phyloP scores from a whole-genome alignment of 2,888 invertebrate species.

The Andrena marginata region DNA sequence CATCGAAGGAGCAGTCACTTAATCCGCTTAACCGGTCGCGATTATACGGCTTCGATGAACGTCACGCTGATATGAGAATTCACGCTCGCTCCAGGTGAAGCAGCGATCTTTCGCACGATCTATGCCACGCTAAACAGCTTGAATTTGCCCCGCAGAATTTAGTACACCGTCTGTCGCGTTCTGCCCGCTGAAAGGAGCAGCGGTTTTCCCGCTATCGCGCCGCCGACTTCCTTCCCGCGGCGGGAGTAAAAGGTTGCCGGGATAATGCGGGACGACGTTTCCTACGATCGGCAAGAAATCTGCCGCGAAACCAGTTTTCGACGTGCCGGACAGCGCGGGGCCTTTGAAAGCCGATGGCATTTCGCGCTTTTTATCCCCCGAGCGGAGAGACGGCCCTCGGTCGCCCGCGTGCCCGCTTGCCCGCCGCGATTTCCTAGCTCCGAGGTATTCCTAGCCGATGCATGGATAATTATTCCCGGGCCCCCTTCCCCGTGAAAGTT shows the following conservation, averaged over 20 bases:
- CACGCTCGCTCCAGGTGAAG: background rate
- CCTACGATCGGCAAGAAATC: conserved; percentile 40
- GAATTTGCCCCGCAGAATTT: background rate
- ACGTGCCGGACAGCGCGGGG: conserved; percentile 19
- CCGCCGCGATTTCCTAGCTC: conserved; percentile 55
- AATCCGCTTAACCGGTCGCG: conserved; percentile 56
- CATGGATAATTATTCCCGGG: conserved; percentile 66
- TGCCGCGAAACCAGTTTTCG: conserved; percentile 61
- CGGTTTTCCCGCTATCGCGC: conserved; percentile 2
- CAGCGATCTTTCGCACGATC: background rate
- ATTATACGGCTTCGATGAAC: conserved; percentile 59
- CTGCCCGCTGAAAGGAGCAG: no score
- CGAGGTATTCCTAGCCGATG: conserved; percentile 43
- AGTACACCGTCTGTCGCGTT: background rate
- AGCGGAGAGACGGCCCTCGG: conserved; percentile 6
- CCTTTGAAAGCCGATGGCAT: conserved; percentile 61
- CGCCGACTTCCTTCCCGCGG: conserved; percentile 3
- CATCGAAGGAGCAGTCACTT: conserved; percentile 34
- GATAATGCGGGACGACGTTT: conserved; percentile 42
- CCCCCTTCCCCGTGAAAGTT: conserved; percentile 64
- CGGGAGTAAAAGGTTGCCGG: conserved; percentile 31
- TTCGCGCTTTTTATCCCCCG: conserved; percentile 42
- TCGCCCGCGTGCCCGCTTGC: background rate
- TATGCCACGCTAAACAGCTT: no score
- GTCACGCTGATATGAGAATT: conserved; percentile 25